Percentiles rank a stretch among this genome's conserved stretches.
These are phyloP conservation scores for Nasua narica DNA, from an alignment of 2,797 vertebrate genomes.

Conservation along the genomic window DNA sequence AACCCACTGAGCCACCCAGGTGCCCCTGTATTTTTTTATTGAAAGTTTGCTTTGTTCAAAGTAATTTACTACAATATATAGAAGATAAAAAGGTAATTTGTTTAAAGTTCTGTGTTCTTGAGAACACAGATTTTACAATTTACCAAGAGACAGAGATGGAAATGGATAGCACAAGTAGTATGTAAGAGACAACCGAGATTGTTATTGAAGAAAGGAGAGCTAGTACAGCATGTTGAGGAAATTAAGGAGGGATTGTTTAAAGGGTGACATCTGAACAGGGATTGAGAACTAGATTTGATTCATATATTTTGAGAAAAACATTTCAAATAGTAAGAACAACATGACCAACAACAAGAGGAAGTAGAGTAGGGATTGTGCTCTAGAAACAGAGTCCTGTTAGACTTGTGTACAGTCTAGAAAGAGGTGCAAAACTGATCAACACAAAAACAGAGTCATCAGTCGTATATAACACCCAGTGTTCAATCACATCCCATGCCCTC, in stretches of 20 bases:
- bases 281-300: background rate
- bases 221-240: background rate
- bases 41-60: background rate
- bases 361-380: rapidly evolving
- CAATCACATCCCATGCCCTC: background rate
- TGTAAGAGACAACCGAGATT: background rate
- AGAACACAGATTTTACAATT: background rate
- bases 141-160: background rate
- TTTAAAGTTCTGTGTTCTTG: background rate
- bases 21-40: background rate
- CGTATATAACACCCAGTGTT: too few species aligned
- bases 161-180: background rate
- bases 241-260: background rate
- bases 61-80: background rate
- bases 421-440: background rate
- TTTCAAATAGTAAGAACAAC: background rate
- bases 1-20: too few species aligned
- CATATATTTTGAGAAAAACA: background rate
- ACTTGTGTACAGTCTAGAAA: background rate
- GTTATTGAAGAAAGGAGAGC: background rate
- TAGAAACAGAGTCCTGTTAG: background rate
- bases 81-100: background rate
- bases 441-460: background rate
- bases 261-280: background rate
- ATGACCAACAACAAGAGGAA: background rate